Evolutionary conservation across 2,888 invertebrate species (phyloP).

Genomic region (Falcaria lacertinaria): DNA sequence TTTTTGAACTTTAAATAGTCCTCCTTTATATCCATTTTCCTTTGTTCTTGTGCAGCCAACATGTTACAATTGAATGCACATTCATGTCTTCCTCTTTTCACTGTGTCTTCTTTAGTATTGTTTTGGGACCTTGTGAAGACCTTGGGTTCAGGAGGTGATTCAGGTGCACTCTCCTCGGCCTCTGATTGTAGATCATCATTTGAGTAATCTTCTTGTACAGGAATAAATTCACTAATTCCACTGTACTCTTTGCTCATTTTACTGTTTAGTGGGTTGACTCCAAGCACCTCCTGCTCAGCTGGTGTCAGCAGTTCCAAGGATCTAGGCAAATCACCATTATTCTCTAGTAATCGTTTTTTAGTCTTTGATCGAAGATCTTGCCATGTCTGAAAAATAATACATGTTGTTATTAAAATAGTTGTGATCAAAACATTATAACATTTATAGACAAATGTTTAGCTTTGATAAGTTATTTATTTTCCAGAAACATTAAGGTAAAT

Average conservation of each 20-base stretch:
- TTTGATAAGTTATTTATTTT: too few species aligned
- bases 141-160: conserved; percentile 50
- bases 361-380: conserved; percentile 62
- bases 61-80: conserved; percentile 62
- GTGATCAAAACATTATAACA: background rate
- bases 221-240: conserved; percentile 45
- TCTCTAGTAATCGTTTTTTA: conserved; percentile 42
- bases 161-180: conserved; percentile 46
- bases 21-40: conserved; percentile 59
- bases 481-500: too few species aligned
- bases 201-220: conserved; percentile 34
- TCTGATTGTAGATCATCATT: conserved; percentile 35
- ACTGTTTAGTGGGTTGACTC: conserved; percentile 42
- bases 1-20: conserved; percentile 67
- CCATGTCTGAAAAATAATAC: conserved; percentile 56
- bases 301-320: conserved; percentile 39
- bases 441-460: background rate
- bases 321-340: conserved; percentile 39
- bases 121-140: conserved; percentile 29
- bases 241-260: conserved; percentile 32
- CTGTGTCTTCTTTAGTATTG: conserved; percentile 22
- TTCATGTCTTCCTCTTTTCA: conserved; percentile 20
- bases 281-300: conserved; percentile 53
- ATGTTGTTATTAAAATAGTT: too few species aligned
- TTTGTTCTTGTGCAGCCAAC: conserved; percentile 54